These are phyloP conservation scores for Cheilinus undulatus DNA, from an alignment of 2,113 vertebrate genomes.

Conservation along the genomic window DNA sequence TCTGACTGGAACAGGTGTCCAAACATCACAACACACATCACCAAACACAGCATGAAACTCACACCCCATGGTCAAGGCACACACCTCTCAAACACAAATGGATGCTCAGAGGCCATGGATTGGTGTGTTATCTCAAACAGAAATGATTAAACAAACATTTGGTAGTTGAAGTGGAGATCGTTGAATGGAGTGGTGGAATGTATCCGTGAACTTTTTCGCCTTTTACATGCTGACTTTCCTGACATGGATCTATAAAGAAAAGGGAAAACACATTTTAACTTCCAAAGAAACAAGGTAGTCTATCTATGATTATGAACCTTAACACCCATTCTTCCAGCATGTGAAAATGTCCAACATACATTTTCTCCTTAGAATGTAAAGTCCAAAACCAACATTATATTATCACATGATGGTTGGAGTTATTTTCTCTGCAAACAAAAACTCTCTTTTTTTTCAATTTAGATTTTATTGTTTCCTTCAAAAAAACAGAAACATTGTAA, in stretches of 20 bases:
- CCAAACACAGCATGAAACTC: slow-evolving; percentile 24
- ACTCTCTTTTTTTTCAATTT: too few relatives aligned
- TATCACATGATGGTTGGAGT: too few relatives aligned
- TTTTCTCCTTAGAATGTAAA: too few relatives aligned
- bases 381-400: too few relatives aligned
- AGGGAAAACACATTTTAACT: background rate
- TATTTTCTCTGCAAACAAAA: too few relatives aligned
- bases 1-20: slow-evolving; percentile 76
- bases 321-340: too few relatives aligned
- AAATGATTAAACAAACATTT: background rate
- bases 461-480: too few relatives aligned
- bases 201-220: too few relatives aligned
- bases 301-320: too few relatives aligned
- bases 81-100: background rate
- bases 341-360: too few relatives aligned
- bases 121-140: background rate
- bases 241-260: background rate
- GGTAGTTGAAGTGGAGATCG: background rate
- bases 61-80: background rate
- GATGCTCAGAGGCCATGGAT: background rate
- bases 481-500: too few relatives aligned
- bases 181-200: background rate
- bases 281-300: too few relatives aligned
- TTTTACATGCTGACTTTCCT: background rate
- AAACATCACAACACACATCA: slow-evolving; percentile 57